These are phyloP conservation scores for Ellobius talpinus DNA, from an alignment of 2,113 vertebrate genomes.

Conservation along the genomic window DNA sequence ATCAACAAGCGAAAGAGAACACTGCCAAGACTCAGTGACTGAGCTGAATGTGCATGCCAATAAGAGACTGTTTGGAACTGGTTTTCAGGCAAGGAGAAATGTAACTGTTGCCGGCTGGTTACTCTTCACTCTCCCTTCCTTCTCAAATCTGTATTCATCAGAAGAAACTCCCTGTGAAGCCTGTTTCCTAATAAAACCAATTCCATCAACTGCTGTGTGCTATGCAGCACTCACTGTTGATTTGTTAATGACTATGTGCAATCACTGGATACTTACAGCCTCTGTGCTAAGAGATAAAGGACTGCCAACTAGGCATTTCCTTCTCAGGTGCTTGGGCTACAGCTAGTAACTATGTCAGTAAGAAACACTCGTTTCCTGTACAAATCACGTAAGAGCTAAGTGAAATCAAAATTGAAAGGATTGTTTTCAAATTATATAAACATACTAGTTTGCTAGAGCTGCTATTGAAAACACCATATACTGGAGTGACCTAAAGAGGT, in stretches of 20 bases:
- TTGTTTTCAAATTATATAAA: background rate
- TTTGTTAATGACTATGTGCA: background rate
- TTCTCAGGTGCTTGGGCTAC: background rate
- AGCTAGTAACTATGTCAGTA: background rate
- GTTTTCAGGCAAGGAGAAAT: slow-evolving; percentile 32
- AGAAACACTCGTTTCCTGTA: background rate
- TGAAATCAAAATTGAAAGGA: background rate
- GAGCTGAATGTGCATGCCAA: background rate
- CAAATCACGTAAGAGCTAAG: background rate
- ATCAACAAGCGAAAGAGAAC: background rate
- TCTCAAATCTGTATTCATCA: slow-evolving; percentile 40
- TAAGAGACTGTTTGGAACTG: background rate
- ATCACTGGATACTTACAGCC: background rate
- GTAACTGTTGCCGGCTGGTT: background rate
- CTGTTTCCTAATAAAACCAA: background rate
- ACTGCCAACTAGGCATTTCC: background rate
- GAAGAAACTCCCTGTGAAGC: background rate
- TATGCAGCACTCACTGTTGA: background rate
- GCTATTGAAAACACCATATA: background rate
- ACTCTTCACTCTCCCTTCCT: background rate
- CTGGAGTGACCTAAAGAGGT: background rate
- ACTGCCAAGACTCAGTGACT: background rate
- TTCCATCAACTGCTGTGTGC: background rate
- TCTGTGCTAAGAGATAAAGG: background rate
- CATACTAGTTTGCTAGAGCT: background rate